Evolutionary conservation across 2,113 vertebrate species (phyloP).

Genomic region (Campylomormyrus numenius): DNA sequence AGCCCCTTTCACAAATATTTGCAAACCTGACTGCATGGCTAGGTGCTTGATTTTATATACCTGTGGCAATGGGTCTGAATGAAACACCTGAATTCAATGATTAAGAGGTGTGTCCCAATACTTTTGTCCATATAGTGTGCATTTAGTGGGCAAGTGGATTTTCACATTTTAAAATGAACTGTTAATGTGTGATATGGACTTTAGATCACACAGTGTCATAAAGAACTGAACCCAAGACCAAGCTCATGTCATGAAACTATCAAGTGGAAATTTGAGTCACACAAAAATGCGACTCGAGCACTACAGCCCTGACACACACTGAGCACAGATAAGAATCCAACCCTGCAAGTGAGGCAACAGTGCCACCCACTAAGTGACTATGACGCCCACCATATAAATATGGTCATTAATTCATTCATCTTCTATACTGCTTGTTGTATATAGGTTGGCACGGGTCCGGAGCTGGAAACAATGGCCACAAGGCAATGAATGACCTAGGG

Average conservation of each 20-base stretch:
- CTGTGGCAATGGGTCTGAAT: no score
- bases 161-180: neutral
- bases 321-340: neutral
- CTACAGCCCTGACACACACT: neutral
- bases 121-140: neutral
- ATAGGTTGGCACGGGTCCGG: neutral
- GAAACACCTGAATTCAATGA: no score
- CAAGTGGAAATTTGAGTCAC: neutral
- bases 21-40: no score
- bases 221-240: neutral
- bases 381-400: neutral
- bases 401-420: neutral
- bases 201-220: neutral
- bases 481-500: neutral
- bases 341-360: neutral
- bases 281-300: neutral
- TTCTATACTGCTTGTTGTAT: neutral
- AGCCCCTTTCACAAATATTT: no score
- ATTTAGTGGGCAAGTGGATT: neutral
- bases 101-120: no score
- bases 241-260: neutral
- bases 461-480: neutral
- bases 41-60: no score
- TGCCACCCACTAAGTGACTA: neutral
- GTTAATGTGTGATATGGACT: neutral